Percentiles rank a stretch among this genome's conserved stretches.
Evolutionary conservation across 1,140 invertebrate species (phyloP).

Genomic region (Carcinoscorpius rotundicauda): DNA sequence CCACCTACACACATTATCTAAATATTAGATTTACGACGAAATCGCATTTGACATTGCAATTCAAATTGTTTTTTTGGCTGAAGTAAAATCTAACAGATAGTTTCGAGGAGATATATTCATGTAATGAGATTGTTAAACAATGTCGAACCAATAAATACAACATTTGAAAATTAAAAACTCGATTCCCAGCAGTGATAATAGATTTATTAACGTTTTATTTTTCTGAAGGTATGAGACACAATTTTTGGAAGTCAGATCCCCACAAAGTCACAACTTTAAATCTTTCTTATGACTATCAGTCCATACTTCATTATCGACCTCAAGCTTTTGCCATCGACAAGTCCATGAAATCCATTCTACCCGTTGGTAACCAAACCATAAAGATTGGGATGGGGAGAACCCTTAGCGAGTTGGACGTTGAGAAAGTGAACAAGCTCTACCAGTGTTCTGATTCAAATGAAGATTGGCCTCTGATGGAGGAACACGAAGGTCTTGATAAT

Average conservation of each 20-base stretch:
- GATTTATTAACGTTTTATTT: not conserved
- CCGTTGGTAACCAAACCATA: not conserved
- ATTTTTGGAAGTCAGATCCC: conserved; percentile 36
- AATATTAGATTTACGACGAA: not conserved
- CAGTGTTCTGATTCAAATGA: not conserved
- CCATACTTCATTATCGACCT: conserved; percentile 42
- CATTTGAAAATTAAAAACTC: no score
- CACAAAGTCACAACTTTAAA: conserved; percentile 32
- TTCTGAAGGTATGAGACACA: conserved; percentile 21
- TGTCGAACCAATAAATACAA: no score
- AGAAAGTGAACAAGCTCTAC: not conserved
- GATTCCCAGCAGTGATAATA: no score
- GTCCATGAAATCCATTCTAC: not conserved
- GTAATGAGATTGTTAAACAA: no score
- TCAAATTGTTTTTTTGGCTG: no score
- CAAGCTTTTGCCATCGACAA: conserved; percentile 39
- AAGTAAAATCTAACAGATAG: no score
- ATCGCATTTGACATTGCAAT: not conserved
- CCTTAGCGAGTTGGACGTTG: not conserved
- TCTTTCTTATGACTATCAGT: conserved; percentile 40
- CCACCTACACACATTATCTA: not conserved
- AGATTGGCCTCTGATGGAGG: no score
- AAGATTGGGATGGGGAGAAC: not conserved
- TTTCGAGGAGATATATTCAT: no score
- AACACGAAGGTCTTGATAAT: no score